Base-by-base conservation (phyloP, 2,113 vertebrate genomes). In the Oryzias melastigma region DNA sequence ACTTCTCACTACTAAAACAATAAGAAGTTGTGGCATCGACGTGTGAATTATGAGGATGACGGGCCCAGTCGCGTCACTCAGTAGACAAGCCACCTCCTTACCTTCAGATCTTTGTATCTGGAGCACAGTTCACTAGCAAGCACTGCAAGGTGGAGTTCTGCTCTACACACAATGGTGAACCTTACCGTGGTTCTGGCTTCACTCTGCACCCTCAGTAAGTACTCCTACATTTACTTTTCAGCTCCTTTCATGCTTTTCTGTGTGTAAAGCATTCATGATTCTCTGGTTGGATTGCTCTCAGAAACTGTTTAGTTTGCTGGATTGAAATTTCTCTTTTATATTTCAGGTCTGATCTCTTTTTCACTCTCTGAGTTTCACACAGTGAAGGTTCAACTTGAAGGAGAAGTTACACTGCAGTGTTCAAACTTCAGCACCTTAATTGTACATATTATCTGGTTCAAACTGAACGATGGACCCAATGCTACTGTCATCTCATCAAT, bases 201-300 rank as follows among this genome's bases (percentile, higher is more conserved):
- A 45, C 65, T 75, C 57, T 78, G 19, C 19, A 20, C 1, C 52
- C 5, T 62, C 24, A 43, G 80, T 78, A 27, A 78, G 80, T 75
- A 43, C 17, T 29, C 1, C 0, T n/a, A 5, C 5, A 35, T 25
- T 14, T 48, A 7, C 6, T 13, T 49, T n/a, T 29, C 6, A 25
- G n/a, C n/a, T n/a, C n/a, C n/a, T n/a, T n/a, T 35, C 2, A 46
- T 2, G 10, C 4, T 14, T 41, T 52, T 20, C 5, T 0, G n/a
- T n/a, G n/a, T n/a, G n/a, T n/a, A n/a, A n/a, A n/a, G n/a, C n/a
- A n/a, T n/a, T n/a, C n/a, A n/a, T n/a, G 48, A 24, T 0, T 60
- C 22, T 29, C 13, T 40, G 15, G 19, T 27, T n/a, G 13, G 16
- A 18, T 17, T 16, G 3, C 29, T 0, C 20, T 48, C 35, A 14